Base-by-base conservation (phyloP, 2,113 vertebrate genomes). In the Oreochromis aureus region DNA sequence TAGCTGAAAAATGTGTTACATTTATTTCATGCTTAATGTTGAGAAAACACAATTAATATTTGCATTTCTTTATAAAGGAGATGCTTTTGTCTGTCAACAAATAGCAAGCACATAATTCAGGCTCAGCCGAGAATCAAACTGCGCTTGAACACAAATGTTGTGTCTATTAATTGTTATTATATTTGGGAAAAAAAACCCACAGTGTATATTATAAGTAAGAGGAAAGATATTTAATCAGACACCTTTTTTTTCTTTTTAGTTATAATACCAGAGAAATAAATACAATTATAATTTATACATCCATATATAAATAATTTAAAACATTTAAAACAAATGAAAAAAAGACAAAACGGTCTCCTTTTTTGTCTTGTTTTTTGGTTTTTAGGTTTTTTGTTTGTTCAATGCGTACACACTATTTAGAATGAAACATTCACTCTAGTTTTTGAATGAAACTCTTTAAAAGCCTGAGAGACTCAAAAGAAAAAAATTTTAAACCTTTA, bases 81-180 rank as follows among this genome's bases (percentile, higher is more conserved):
- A 54, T 54, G n/a, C 54, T 55, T 55, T 24, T 0, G n/a, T 55
- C 3, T 55, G 54, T 55, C 54, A 55, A 55, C 2, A 55, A 55
- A n/a, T n/a, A n/a, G n/a, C n/a, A 24, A 24, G 2, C n/a, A 55
- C 1, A 55, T 55, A 7, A 55, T 55, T 55, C n/a, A 54, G 53
- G 53, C 10, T 11, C n/a, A 22, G 53, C 5, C 2, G 0, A 55
- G n/a, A 55, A 55, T 55, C 53, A 55, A 22, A 55, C 53, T n/a
- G 10, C 6, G 0, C 11, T 0, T 24, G 54, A 55, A 4, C 10
- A 24, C 1, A 0, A 3, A 55, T 55, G 0, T 13, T 56, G 6
- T 56, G 54, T 24, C 10, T 55, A 24, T 24, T 55, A 55, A 55
- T 55, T 55, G 54, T 55, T 56, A 24, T 24, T 55, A 56, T 24